phyloP scores from a whole-genome alignment of 1,140 invertebrate genomes.

The fruit fly (Drosophila melanogaster) region Release_6_plus_ISO1_MT NC_004354.4:16380501-16381000 shows the following conservation, averaged over 20 bases:
- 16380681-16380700: constrained; percentile 88
- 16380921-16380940: constrained; percentile 67
- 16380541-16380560: constrained; percentile 89
- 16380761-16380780: constrained; percentile 84
- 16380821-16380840: constrained; percentile 69
- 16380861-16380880: constrained; percentile 64
- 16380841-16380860: constrained; percentile 63
- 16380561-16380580: constrained; percentile 91
- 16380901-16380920: constrained; percentile 8
- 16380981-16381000: constrained; percentile 45
- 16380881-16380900: constrained; percentile 30
- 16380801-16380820: too few species aligned
- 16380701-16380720: constrained; percentile 88
- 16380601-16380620: constrained; percentile 40
- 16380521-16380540: constrained; percentile 84
- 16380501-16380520: not conserved
- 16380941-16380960: constrained; percentile 69
- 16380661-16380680: constrained; percentile 70
- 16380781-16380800: not conserved
- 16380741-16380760: constrained; percentile 89
- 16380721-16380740: constrained; percentile 88
- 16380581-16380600: constrained; percentile 81
- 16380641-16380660: constrained; percentile 81
- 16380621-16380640: constrained; percentile 72
- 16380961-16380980: constrained; percentile 59